Evolutionary conservation across 1,140 invertebrate genomes (phyloP), one percentile per base, ranked within the genome.

Genomic region (Mya arenaria): DNA sequence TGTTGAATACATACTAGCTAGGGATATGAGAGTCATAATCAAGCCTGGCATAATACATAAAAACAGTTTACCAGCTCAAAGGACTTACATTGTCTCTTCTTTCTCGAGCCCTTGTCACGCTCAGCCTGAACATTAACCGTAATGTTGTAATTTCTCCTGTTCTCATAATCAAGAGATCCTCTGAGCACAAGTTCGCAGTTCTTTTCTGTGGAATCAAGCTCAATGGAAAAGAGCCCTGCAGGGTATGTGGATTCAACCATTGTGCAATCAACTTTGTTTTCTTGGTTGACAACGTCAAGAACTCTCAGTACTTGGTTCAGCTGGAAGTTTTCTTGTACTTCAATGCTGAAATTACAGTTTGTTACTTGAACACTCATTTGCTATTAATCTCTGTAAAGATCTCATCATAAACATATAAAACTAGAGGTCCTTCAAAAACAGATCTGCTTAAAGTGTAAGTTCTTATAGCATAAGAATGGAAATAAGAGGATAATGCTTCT

Each of bases 281-380:
- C 25, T 58, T 82, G 79, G 41, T 82, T 82, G 2, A 65, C 79
- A 13, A 82, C 79, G 66, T 82, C 60, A 0, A 82, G n/a, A 30
- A 6, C 30, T 60, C 65, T n/a, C 23, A 82, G 17, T 36, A 25
- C 32, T 25, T 25, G 28, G 39, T 62, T 36, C 25, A n/a, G 36
- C n/a, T 10, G 15, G 13, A 3, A 8, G 36, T 82, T 82, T 36
- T 81, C 79, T 19, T 0, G 3, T 6, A 72, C 32, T 10, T 34
- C 23, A 17, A 81, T 25, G 19, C 79, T 81, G 58, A 60, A 81
- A 80, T 32, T 28, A 37, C 36, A 34, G 36, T 8, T 23, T 41
- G 60, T 10, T 63, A 63, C 2, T 17, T 32, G 34, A n/a, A n/a
- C n/a, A n/a, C n/a, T n/a, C 19, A 55, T 55, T n/a, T n/a, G 10